A percentile compares a stretch with the other conserved stretches of the same genome.
Conservation (phyloP, 2,113 vertebrate genomes). For the Coreoperca whiteheadi region DNA sequence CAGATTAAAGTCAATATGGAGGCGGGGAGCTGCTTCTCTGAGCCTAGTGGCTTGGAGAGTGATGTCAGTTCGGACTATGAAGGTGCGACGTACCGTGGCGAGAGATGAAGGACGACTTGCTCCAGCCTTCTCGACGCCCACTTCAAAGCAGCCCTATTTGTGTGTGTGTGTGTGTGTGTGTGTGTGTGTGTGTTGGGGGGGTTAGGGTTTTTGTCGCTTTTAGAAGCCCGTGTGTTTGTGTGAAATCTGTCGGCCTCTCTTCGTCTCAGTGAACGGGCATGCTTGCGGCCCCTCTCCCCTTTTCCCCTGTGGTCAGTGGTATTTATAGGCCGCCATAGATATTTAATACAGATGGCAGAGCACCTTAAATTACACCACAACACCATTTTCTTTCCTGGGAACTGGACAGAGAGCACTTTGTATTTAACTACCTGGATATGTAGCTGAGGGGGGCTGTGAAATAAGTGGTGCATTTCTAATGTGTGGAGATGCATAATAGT, state of each 20-base stretch:
- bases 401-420: conserved; percentile 48
- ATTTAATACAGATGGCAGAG: conserved; percentile 64
- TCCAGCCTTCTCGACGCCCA: conserved; percentile 46
- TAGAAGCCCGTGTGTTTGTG: conserved; percentile 16
- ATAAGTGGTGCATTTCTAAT: conserved; percentile 55
- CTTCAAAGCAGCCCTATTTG: conserved; percentile 41
- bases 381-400: conserved; percentile 40
- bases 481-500: conserved; percentile 34
- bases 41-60: conserved; percentile 3
- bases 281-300: conserved; percentile 26
- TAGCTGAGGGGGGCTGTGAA: conserved; percentile 49
- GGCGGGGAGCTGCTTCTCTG: neutral
- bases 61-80: conserved; percentile 40
- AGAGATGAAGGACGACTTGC: conserved; percentile 43
- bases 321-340: conserved; percentile 61
- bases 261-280: conserved; percentile 4
- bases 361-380: conserved; percentile 43
- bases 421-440: conserved; percentile 47
- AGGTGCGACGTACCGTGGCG: conserved; percentile 47
- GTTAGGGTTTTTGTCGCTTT: neutral
- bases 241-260: neutral
- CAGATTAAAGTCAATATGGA: conserved; percentile 15
- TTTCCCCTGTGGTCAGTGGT: conserved; percentile 45
- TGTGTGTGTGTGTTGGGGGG: neutral
- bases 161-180: conserved; percentile 14